phyloP scores from a whole-genome alignment of 2,797 vertebrate species.

The Chlorospingus semifuscus region DNA sequence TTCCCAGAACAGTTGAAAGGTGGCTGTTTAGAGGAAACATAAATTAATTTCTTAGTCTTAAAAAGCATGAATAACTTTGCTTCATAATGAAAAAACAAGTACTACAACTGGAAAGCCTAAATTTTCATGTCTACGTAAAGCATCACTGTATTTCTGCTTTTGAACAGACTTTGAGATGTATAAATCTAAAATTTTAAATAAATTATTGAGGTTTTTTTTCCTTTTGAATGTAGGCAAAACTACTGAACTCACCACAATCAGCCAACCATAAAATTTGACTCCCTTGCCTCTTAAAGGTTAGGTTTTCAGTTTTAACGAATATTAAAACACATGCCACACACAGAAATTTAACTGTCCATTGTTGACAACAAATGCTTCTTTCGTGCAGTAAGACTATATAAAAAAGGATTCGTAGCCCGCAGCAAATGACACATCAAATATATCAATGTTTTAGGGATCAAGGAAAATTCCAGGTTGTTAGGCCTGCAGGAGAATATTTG shows the following conservation, averaged over 20 bases:
- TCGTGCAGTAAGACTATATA: neutral
- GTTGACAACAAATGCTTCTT: neutral
- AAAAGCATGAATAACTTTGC: neutral
- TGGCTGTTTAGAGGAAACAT: constrained; percentile 71
- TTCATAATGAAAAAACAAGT: neutral
- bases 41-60: neutral
- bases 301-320: neutral
- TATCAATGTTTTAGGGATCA: neutral
- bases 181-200: neutral
- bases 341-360: neutral
- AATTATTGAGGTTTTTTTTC: neutral
- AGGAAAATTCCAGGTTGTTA: neutral
- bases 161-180: neutral
- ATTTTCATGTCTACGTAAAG: neutral
- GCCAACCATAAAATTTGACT: neutral
- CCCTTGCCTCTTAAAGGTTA: neutral
- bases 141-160: neutral
- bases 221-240: neutral
- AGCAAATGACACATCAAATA: neutral
- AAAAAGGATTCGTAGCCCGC: neutral
- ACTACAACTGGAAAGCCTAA: neutral
- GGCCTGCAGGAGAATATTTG: neutral
- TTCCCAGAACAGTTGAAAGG: constrained; percentile 90
- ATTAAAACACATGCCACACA: neutral
- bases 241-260: neutral